These are phyloP conservation scores for Ceratosolen fusciceps DNA, from an alignment of 1,140 invertebrate genomes.

Conservation along the genomic window DNA sequence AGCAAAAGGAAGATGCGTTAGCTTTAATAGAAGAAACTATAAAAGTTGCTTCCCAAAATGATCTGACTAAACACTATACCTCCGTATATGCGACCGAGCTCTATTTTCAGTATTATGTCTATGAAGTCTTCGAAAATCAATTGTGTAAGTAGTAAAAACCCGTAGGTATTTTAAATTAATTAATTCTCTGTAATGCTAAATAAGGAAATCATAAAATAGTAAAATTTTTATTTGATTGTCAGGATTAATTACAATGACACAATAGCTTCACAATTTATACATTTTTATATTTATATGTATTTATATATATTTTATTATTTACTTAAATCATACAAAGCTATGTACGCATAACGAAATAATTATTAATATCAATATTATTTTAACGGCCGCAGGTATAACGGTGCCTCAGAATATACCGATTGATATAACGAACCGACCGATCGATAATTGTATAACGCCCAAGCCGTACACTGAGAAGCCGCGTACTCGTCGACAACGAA, in stretches of 20 bases:
- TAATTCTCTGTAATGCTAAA: neutral
- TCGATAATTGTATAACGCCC: slow-evolving; percentile 28
- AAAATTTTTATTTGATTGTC: too few species aligned
- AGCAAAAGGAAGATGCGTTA: slow-evolving; percentile 30
- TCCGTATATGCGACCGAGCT: slow-evolving; percentile 53
- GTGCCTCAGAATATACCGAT: slow-evolving; percentile 39
- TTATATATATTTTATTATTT: neutral
- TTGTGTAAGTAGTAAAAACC: slow-evolving; percentile 37
- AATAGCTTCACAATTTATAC: too few species aligned
- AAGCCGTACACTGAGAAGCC: slow-evolving; percentile 29
- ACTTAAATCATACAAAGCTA: neutral
- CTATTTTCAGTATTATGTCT: slow-evolving; percentile 37
- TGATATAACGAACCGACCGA: slow-evolving; percentile 25
- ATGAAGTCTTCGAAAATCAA: slow-evolving; percentile 7
- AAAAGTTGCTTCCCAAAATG: slow-evolving; percentile 47
- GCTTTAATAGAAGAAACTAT: slow-evolving; percentile 37
- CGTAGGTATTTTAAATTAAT: neutral
- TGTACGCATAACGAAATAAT: neutral
- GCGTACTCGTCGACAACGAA: slow-evolving; percentile 6
- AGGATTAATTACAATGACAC: too few species aligned
- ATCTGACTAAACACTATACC: slow-evolving; percentile 58
- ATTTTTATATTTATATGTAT: neutral
- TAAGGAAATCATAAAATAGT: too few species aligned
- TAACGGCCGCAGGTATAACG: neutral
- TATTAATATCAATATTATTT: neutral